Conservation (phyloP, 1,140 invertebrate species). For the Pollicipes pollicipes region DNA sequence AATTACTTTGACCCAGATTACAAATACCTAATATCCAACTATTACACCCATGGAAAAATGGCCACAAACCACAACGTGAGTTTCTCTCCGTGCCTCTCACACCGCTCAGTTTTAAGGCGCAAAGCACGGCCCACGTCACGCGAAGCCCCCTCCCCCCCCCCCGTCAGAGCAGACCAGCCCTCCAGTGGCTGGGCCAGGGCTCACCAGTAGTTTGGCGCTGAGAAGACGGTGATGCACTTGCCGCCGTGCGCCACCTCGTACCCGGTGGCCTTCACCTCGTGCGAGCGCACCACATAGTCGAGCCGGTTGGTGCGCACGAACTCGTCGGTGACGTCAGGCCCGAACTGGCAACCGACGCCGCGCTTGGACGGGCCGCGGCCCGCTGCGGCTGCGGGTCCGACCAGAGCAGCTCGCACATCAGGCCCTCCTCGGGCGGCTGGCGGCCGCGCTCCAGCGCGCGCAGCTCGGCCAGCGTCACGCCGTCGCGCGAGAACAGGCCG, state of each 20-base stretch:
- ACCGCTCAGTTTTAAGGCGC: too few species aligned
- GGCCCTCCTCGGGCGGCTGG: conserved; percentile 79
- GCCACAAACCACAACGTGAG: neutral
- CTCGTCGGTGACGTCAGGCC: conserved; percentile 81
- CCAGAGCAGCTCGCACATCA: conserved; percentile 97
- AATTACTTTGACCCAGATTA: too few species aligned
- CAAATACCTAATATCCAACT: neutral
- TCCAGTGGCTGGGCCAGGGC: conserved; percentile 13
- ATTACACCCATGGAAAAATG: neutral
- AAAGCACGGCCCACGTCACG: too few species aligned
- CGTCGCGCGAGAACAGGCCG: conserved; percentile 72
- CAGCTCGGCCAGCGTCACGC: conserved; percentile 81
- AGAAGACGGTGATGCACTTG: conserved; percentile 89
- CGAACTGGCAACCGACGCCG: conserved; percentile 95
- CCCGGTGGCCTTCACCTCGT: conserved; percentile 94
- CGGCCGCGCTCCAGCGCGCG: conserved; percentile 60
- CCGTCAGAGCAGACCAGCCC: neutral
- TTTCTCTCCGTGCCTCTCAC: too few species aligned
- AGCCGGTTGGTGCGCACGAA: conserved; percentile 73
- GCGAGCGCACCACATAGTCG: conserved; percentile 86
- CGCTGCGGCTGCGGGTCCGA: conserved; percentile 81
- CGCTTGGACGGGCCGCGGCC: conserved; percentile 84
- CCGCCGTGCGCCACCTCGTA: conserved; percentile 88
- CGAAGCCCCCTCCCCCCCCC: too few species aligned
- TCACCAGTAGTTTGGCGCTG: conserved; percentile 97